Conservation (phyloP, 2,888 invertebrate species). For the Tolmerus cingulatus region DNA sequence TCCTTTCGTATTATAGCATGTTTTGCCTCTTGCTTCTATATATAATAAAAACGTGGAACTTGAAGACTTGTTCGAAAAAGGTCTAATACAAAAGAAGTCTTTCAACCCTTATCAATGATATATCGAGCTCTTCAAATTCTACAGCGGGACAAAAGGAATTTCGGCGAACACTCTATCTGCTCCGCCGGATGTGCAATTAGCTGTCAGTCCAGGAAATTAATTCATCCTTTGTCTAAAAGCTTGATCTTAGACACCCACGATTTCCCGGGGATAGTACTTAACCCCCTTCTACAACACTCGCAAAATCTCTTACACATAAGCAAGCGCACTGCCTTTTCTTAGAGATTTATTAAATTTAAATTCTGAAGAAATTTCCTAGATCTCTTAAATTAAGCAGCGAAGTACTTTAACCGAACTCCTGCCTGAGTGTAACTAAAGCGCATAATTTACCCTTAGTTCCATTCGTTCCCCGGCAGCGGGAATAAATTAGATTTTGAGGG, state of each 20-base stretch:
- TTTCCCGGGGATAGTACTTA: not conserved
- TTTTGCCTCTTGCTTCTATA: too few relatives aligned
- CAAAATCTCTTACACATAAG: not conserved
- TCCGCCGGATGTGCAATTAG: not conserved
- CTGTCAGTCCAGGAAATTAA: not conserved
- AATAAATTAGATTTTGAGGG: constrained; percentile 35
- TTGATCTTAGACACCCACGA: not conserved
- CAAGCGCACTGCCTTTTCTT: not conserved
- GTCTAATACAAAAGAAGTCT: not conserved
- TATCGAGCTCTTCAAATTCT: not conserved
- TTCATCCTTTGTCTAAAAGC: not conserved
- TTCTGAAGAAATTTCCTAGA: not conserved
- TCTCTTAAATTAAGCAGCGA: not conserved
- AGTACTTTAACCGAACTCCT: not conserved
- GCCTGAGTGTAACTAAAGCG: not conserved
- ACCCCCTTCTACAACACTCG: not conserved
- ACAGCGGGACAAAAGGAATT: not conserved
- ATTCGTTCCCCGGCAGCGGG: not conserved
- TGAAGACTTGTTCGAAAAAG: not conserved
- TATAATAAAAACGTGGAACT: not conserved
- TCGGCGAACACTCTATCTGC: not conserved
- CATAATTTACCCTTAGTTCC: not conserved
- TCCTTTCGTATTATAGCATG: too few relatives aligned
- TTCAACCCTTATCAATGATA: not conserved
- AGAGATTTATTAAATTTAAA: not conserved